These are phyloP conservation scores for Resseliella maxima DNA, from an alignment of 2,888 invertebrate genomes.

Conservation along the genomic window DNA sequence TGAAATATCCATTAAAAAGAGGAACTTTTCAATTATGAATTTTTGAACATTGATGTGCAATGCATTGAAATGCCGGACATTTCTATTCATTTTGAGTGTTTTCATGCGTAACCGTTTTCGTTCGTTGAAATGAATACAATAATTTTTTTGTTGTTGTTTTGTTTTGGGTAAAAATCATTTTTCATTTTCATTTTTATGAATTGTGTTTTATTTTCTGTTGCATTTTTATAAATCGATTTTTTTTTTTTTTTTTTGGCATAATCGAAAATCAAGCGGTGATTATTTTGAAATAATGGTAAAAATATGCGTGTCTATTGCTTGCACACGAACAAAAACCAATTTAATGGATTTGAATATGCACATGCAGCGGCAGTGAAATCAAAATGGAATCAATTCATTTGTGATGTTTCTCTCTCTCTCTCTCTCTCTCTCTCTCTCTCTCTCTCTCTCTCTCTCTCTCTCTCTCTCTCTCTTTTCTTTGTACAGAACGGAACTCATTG, in stretches of 20 bases:
- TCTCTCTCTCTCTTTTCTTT: no score
- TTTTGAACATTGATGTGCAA: not conserved
- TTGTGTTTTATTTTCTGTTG: not conserved
- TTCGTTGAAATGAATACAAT: not conserved
- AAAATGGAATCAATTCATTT: not conserved
- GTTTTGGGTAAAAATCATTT: not conserved
- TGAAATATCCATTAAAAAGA: conserved; percentile 35
- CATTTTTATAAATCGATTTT: not conserved
- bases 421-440: no score
- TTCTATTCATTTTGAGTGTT: not conserved
- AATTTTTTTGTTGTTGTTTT: not conserved
- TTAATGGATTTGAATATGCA: not conserved
- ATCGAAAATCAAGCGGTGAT: not conserved
- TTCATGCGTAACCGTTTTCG: conserved; percentile 4
- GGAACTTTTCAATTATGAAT: conserved; percentile 32
- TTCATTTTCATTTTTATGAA: not conserved
- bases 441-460: no score
- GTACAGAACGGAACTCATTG: no score
- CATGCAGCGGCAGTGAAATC: not conserved
- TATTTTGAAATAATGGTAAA: no score
- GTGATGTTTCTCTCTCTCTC: no score
- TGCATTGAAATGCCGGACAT: not conserved
- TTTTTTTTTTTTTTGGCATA: not conserved
- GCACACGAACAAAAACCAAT: not conserved
- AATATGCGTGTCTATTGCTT: not conserved